Evolutionary conservation across 2,113 vertebrate species (phyloP), one percentile per base, ranked within the genome.

Genomic region (Caretta caretta): DNA sequence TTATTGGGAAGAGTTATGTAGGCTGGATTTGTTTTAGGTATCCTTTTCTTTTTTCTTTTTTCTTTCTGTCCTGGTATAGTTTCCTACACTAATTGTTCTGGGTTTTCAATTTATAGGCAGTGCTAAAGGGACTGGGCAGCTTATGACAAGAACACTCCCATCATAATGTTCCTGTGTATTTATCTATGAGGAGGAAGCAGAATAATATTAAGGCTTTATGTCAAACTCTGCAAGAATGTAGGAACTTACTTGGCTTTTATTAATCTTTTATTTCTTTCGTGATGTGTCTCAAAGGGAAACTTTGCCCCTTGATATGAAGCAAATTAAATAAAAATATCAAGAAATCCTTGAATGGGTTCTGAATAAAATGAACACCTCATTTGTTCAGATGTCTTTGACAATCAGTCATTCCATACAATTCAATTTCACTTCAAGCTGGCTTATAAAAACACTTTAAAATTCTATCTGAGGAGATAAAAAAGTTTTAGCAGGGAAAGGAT

Each of bases 321-420:
- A 98, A 97, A 97, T 98, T 97, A 98, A 98, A 97, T 97, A 96
- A 98, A 98, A 97, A 91, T 86, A 96, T 97, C 87, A 96, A 97
- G 87, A 97, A 97, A 97, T 97, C 79, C 92, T 93, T 97, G 92
- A 88, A 93, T 96, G 75, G 85, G 91, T 98, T 97, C 90, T 96
- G 92, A 97, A 94, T 95, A 97, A 97, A 97, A 97, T 96, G 79
- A 98, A 95, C 97, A 93, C 38, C 92, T 97, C 79, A 86, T 97
- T 98, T 98, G 59, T 88, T 97, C 94, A 97, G 31, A 93, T 94
- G 88, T 97, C 95, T 86, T 97, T 98, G 95, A 94, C 86, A 97
- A 97, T 98, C 95, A 97, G 86, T 97, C 94, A 96, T 97, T 97
- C 83, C 3, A 49, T 90, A 83, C 83, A 97, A 97, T 97, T 97